Conservation (phyloP, 2,888 invertebrate genomes). For the Hypolimnas misippus region DNA sequence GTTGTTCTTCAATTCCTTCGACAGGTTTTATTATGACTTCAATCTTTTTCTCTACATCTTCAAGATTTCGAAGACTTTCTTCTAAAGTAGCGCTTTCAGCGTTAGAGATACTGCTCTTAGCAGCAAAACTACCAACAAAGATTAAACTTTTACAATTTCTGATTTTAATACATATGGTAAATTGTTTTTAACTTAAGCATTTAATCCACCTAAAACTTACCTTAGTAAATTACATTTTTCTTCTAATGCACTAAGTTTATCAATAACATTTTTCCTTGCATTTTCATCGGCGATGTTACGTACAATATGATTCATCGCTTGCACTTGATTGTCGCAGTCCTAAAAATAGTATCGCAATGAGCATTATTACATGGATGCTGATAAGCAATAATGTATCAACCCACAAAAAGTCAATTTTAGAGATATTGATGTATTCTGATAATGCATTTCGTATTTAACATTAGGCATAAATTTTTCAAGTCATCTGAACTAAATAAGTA, state of each 20-base stretch:
- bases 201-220: background rate
- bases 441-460: too few species aligned
- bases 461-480: too few species aligned
- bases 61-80: conserved; percentile 58
- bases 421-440: too few species aligned
- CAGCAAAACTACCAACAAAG: conserved; percentile 58
- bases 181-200: background rate
- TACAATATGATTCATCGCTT: conserved; percentile 50
- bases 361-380: too few species aligned
- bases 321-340: conserved; percentile 58
- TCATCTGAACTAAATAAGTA: too few species aligned
- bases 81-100: conserved; percentile 59
- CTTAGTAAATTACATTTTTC: conserved; percentile 50
- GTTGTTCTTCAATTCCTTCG: conserved; percentile 3
- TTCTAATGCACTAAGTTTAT: conserved; percentile 49
- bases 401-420: too few species aligned
- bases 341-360: conserved; percentile 39
- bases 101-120: conserved; percentile 62
- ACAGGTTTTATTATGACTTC: conserved; percentile 50
- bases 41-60: conserved; percentile 55
- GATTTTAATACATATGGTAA: background rate
- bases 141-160: background rate
- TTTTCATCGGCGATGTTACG: conserved; percentile 53
- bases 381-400: too few species aligned
- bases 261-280: conserved; percentile 48